Evolutionary conservation across 1,140 invertebrate genomes (phyloP).

Genomic region (Temnothorax nylanderi): DNA sequence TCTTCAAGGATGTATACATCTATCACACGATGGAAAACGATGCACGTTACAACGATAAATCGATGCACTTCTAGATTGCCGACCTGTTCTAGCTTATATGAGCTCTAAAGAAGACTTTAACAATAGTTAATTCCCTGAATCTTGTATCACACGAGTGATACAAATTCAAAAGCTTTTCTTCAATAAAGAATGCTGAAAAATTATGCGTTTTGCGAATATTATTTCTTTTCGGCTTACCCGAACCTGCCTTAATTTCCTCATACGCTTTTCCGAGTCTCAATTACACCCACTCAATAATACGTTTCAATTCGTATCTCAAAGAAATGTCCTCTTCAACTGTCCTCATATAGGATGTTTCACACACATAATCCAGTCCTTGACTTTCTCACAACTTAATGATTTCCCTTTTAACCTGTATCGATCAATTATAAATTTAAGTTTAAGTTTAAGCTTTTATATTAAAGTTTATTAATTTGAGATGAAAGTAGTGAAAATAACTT

Average conservation of each 20-base stretch:
- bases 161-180: neutral
- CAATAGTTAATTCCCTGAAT: neutral
- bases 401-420: neutral
- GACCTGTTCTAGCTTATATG: neutral
- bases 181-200: constrained; percentile 60
- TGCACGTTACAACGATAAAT: constrained; percentile 18
- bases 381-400: neutral
- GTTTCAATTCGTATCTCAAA: neutral
- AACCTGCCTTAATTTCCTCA: neutral
- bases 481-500: too few species aligned
- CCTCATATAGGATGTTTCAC: neutral
- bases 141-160: neutral
- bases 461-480: too few species aligned
- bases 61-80: constrained; percentile 25
- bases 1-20: constrained; percentile 81
- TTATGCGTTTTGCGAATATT: neutral
- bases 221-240: neutral
- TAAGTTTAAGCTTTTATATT: too few species aligned
- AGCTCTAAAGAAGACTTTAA: neutral
- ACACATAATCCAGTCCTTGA: neutral
- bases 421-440: neutral
- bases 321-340: neutral
- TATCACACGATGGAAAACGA: constrained; percentile 70
- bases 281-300: neutral
- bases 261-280: neutral